Base-by-base conservation (phyloP, 53 echinoderm and acorn worm species). In the Stichopus horrens region DNA sequence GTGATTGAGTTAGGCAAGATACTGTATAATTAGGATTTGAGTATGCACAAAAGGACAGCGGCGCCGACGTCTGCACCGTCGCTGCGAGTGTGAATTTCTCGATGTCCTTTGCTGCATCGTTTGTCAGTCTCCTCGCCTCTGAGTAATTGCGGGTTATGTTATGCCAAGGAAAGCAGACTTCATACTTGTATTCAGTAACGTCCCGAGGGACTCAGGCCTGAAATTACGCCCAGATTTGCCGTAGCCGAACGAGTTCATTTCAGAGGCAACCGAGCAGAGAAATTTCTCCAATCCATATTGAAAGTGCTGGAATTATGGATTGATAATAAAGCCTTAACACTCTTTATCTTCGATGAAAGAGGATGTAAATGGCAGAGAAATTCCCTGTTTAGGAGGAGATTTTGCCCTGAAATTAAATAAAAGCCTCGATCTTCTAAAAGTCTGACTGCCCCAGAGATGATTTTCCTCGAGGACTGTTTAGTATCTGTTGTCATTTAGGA, bases 101-200 rank as follows among this genome's bases (percentile, higher is more conserved):
- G 37, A 71, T 71, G 19, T 71, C 71, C 19, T 13, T 18, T 71
- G 71, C 71, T 71, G 21, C 7, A 63, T 37, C 37, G 63, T 20
- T 71, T 71, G 71, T 71, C 71, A 81, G 58, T 23, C 81, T 56
- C 18, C 81, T 23, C 81, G 14, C 18, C 81, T 58, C 56, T 56
- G 81, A 81, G 58, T 81, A 81, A 81, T 81, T 81, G 56, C 57
- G 22, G 16, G 81, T 58, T 53, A 57, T n/a, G 57, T 81, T 58
- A 9, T 58, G 19, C 81, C 56, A 71, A 71, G n/a, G 71, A 57
- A 53, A 81, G 52, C 55, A 77, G 81, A 81, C 81, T 81, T 81
- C 56, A 81, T 81, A 55, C 53, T 57, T 7, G 55, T 20, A 81
- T 56, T 54, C 58, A 21, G 21, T 56, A 22, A 21, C 58, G 21